Evolutionary conservation across 1,140 invertebrate genomes (phyloP).

Genomic region (Goniozus legneri): DNA sequence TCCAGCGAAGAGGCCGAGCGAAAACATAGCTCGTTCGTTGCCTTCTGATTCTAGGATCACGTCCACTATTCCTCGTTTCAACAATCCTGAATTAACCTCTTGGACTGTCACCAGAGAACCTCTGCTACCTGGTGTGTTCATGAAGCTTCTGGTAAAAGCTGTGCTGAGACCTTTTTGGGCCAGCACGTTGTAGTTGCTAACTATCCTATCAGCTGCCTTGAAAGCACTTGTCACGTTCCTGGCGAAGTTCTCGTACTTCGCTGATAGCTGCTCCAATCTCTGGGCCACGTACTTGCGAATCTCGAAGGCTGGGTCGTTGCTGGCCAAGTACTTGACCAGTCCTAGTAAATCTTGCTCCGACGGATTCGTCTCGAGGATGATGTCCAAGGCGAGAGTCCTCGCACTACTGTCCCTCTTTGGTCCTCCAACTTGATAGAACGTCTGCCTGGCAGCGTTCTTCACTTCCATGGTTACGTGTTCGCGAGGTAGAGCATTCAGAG

Average conservation of each 20-base stretch:
- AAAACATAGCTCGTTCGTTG: conserved; percentile 55
- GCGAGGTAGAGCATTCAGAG: conserved; percentile 58
- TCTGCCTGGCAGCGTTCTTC: conserved; percentile 50
- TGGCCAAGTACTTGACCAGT: conserved; percentile 57
- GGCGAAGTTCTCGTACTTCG: conserved; percentile 52
- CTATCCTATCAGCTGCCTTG: conserved; percentile 33
- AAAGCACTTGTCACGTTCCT: conserved; percentile 46
- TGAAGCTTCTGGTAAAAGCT: conserved; percentile 63
- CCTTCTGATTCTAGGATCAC: conserved; percentile 60
- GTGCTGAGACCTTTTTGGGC: conserved; percentile 69
- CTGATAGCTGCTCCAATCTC: conserved; percentile 60
- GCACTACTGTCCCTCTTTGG: conserved; percentile 67
- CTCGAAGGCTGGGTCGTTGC: conserved; percentile 60
- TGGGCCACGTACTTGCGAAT: conserved; percentile 67
- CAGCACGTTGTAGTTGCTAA: conserved; percentile 68
- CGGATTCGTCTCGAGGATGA: conserved; percentile 62
- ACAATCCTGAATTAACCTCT: conserved; percentile 68
- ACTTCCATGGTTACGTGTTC: conserved; percentile 45
- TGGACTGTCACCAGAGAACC: conserved; percentile 72
- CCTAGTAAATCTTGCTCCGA: conserved; percentile 56
- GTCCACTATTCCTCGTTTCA: conserved; percentile 75
- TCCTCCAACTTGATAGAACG: conserved; percentile 64
- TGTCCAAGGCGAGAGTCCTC: conserved; percentile 68
- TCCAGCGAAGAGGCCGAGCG: conserved; percentile 75
- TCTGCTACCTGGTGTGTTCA: conserved; percentile 61